These are phyloP conservation scores for Oreortyx pictus DNA, from an alignment of 2,797 vertebrate genomes.

Conservation along the genomic window DNA sequence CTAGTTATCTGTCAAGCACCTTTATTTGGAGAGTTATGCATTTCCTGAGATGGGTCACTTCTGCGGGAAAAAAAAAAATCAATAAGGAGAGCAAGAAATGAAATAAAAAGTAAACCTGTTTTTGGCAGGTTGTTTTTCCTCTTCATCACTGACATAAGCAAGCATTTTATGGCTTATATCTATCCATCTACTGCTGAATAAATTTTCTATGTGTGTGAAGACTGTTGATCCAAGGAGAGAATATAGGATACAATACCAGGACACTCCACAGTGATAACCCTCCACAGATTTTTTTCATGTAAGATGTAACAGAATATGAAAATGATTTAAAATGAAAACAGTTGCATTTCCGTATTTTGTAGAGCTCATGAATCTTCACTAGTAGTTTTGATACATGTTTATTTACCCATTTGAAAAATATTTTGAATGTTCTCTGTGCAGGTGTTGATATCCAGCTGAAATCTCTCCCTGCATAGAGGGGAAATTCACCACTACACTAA, in stretches of 20 bases:
- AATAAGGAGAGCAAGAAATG: conserved; percentile 86
- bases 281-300: not conserved
- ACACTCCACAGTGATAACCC: not conserved
- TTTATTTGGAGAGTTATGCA: conserved; percentile 83
- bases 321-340: not conserved
- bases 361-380: not conserved
- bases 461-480: not conserved
- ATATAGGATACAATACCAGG: not conserved
- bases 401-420: not conserved
- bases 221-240: not conserved
- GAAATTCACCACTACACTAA: not conserved
- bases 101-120: conserved; percentile 82
- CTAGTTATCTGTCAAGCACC: conserved; percentile 73
- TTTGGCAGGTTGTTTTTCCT: conserved; percentile 52
- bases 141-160: conserved; percentile 31
- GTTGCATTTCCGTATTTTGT: not conserved
- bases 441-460: not conserved
- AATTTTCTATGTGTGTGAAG: not conserved
- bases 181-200: not conserved
- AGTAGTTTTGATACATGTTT: not conserved
- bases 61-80: conserved; percentile 88
- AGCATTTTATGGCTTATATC: not conserved
- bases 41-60: conserved; percentile 84
- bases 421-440: not conserved
- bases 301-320: not conserved